Evolutionary conservation across 2,113 vertebrate species (phyloP), one percentile per base, ranked within the genome.

Genomic region (Macrotus californicus): DNA sequence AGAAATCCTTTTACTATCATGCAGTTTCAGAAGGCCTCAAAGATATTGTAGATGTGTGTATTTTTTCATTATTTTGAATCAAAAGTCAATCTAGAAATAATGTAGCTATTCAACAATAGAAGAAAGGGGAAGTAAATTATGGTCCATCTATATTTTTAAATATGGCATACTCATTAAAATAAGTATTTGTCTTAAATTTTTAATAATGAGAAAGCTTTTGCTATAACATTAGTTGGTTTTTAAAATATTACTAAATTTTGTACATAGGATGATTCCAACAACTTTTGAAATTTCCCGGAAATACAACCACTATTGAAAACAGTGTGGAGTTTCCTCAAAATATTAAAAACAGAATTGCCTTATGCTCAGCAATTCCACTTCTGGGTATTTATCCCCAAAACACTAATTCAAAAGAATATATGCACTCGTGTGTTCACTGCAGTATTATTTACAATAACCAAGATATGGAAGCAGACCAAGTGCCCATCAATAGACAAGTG

Each of bases 201-300:
- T 59, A 70, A 52, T 79, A 82, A 83, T 34, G 41, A 61, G 36
- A 52, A 87, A 56, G 13, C 6, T 61, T 92, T 26, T 50, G 48
- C n/a, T 31, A 52, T 72, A 46, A 13, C 34, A 6, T 66, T 67
- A 41, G 6, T 93, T 89, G 2, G 41, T 93, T 91, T 93, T 70
- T 66, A 14, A 82, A 93, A 73, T 54, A 43, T 76, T n/a, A 43
- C 29, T 89, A 61, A 36, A 36, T 69, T 76, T 83, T 86, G 36
- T 29, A 56, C 61, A 93, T 21, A 90, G 29, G n/a, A 76, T 36
- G 8, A 94, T 83, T 95, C 92, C 46, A 95, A 31, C 34, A 70
- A 66, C n/a, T 91, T 94, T 77, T 29, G 12, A 31, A 66, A 34
- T 66, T 66, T 66, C 64, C 31, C 18, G 31, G 64, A n/a, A 66